phyloP scores from a whole-genome alignment of 2,888 invertebrate genomes.

The Rhynchonema sp. region DNA sequence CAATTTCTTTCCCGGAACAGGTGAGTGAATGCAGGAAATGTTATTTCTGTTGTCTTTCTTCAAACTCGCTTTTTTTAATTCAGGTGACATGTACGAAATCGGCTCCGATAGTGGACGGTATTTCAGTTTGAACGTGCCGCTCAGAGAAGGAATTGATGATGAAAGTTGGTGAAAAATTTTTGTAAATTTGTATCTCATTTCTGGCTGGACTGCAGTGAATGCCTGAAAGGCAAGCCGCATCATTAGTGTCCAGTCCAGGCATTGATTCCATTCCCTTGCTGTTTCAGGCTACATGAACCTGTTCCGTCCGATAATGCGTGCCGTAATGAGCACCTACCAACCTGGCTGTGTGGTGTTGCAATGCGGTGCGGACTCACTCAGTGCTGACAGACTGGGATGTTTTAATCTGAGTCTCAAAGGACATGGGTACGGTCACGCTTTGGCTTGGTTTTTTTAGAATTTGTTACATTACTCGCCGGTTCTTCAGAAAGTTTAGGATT shows the following conservation, averaged over 20 bases:
- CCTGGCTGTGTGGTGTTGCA: slow-evolving; percentile 82
- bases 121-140: slow-evolving; percentile 91
- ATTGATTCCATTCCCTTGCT: too few relatives aligned
- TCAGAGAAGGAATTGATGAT: slow-evolving; percentile 94
- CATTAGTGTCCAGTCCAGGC: too few relatives aligned
- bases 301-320: slow-evolving; percentile 69
- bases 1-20: slow-evolving; percentile 92
- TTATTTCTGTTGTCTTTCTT: too few relatives aligned
- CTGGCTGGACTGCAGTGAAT: too few relatives aligned
- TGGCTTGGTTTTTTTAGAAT: background rate
- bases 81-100: slow-evolving; percentile 95
- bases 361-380: slow-evolving; percentile 93
- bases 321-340: slow-evolving; percentile 79
- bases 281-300: slow-evolving; percentile 45
- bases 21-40: too few relatives aligned
- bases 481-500: too few relatives aligned
- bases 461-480: background rate
- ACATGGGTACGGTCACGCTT: slow-evolving; percentile 49
- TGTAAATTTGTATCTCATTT: too few relatives aligned
- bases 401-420: slow-evolving; percentile 85
- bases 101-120: slow-evolving; percentile 86
- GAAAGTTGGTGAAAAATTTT: slow-evolving; percentile 32
- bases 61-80: too few relatives aligned
- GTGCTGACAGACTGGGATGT: slow-evolving; percentile 80
- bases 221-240: too few relatives aligned